phyloP scores from a whole-genome alignment of 2,888 invertebrate genomes.

The Xiphydria camelus region DNA sequence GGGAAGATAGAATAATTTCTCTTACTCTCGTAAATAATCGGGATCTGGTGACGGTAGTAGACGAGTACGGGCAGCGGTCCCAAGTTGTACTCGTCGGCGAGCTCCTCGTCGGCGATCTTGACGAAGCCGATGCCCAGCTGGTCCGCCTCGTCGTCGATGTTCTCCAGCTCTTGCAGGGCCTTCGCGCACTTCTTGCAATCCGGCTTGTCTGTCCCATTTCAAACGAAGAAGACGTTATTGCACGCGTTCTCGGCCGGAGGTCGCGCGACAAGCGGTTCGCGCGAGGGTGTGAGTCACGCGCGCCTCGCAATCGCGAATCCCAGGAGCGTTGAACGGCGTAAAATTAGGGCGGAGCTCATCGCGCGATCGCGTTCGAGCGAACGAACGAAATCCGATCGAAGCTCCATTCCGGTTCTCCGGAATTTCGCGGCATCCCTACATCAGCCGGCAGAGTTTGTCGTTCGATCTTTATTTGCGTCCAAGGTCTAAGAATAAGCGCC shows the following conservation, averaged over 20 bases:
- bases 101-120: constrained; percentile 87
- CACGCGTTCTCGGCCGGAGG: no score
- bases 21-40: constrained; percentile 91
- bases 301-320: no score
- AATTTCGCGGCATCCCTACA: no score
- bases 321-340: no score
- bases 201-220: constrained; percentile 76
- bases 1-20: no score
- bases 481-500: constrained; percentile 1
- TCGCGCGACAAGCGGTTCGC: no score
- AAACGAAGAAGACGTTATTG: constrained; percentile 33
- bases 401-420: no score
- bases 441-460: neutral
- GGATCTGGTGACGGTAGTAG: constrained; percentile 92
- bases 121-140: constrained; percentile 93
- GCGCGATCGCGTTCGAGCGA: no score
- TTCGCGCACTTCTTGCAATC: constrained; percentile 91
- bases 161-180: constrained; percentile 87
- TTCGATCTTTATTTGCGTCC: constrained; percentile 3
- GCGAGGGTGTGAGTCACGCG: no score
- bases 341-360: no score
- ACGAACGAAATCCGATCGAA: no score
- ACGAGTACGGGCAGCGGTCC: constrained; percentile 86
- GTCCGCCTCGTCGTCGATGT: constrained; percentile 93
- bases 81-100: constrained; percentile 91